phyloP scores from a whole-genome alignment of 2,797 vertebrate species.

The Buceros bicornis region DNA sequence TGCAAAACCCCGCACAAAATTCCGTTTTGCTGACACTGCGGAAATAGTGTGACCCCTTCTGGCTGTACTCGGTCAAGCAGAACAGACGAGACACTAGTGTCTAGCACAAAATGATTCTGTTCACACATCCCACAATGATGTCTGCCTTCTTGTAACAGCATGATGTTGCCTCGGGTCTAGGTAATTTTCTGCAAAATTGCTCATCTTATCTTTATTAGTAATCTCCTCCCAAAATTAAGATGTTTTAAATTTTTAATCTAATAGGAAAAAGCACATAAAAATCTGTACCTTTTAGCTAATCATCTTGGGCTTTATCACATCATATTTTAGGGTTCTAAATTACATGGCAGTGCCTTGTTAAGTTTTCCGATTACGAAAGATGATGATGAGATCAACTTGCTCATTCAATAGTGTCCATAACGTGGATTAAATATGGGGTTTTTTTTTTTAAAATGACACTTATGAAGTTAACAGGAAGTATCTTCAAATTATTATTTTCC shows the following conservation, averaged over 20 bases:
- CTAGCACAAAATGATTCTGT: neutral
- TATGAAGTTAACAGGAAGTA: neutral
- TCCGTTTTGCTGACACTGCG: neutral
- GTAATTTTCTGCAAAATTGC: neutral
- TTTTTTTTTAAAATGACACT: neutral
- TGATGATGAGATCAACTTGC: neutral
- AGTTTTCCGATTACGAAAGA: constrained; percentile 18
- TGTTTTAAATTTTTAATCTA: neutral
- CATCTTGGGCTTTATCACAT: neutral
- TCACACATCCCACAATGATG: neutral
- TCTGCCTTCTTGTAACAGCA: neutral
- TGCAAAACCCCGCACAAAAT: neutral
- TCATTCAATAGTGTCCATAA: neutral
- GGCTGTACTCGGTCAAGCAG: neutral
- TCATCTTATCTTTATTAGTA: neutral
- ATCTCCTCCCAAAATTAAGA: neutral
- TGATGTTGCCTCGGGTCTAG: neutral
- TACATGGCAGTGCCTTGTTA: neutral
- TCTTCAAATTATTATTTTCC: neutral
- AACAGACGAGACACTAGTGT: neutral
- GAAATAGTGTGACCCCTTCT: neutral
- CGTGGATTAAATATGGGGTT: neutral
- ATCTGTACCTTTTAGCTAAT: neutral
- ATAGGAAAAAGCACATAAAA: neutral
- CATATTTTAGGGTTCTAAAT: neutral